phyloP scores from a whole-genome alignment of 2,888 invertebrate genomes.

The Tetranychus truncatus region DNA sequence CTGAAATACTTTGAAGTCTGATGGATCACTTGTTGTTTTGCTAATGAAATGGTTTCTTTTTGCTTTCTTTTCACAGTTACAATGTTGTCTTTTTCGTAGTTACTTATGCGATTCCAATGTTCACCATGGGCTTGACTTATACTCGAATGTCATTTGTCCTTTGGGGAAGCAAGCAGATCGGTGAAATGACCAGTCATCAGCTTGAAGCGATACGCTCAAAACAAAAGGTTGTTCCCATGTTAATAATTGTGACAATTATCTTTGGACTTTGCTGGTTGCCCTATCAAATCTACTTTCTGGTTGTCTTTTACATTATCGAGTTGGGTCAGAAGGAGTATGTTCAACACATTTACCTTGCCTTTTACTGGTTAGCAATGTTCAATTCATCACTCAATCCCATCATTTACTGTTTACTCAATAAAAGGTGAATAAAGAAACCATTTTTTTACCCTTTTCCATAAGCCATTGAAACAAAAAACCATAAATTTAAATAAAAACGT shows the following conservation, averaged over 20 bases:
- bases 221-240: slow-evolving; percentile 37
- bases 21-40: too few species aligned
- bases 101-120: slow-evolving; percentile 67
- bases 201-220: slow-evolving; percentile 64
- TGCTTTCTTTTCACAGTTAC: slow-evolving; percentile 42
- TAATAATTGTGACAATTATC: slow-evolving; percentile 12
- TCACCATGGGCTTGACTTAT: slow-evolving; percentile 62
- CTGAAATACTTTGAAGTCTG: too few species aligned
- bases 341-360: slow-evolving; percentile 62
- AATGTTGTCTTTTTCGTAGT: slow-evolving; percentile 60
- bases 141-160: slow-evolving; percentile 57
- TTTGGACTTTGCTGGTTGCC: slow-evolving; percentile 65
- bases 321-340: slow-evolving; percentile 51
- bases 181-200: slow-evolving; percentile 63
- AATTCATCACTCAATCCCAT: slow-evolving; percentile 75
- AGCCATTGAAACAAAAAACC: not conserved
- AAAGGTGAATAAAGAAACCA: slow-evolving; percentile 33
- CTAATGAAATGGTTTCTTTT: too few species aligned
- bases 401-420: slow-evolving; percentile 83
- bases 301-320: slow-evolving; percentile 53
- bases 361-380: slow-evolving; percentile 78
- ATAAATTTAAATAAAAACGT: not conserved
- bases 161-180: slow-evolving; percentile 69
- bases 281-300: slow-evolving; percentile 75
- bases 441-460: not conserved